Evolutionary conservation across 64 coral and sea anemone genomes (phyloP).

Genomic region (Actinia equina): DNA sequence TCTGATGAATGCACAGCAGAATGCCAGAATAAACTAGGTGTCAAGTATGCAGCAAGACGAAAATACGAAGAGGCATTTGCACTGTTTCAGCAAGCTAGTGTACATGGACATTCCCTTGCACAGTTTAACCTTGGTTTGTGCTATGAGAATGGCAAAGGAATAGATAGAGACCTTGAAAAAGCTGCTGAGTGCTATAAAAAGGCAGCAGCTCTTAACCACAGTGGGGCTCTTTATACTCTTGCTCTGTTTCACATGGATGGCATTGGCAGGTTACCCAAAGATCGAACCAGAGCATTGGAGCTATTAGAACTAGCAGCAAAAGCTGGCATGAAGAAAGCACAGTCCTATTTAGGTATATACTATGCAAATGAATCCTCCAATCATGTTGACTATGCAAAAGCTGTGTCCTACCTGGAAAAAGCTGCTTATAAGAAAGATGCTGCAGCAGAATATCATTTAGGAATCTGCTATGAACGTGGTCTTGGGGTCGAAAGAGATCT

Average conservation of each 20-base stretch:
- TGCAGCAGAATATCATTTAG: slow-evolving; percentile 81
- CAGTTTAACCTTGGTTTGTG: slow-evolving; percentile 91
- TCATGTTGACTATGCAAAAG: slow-evolving; percentile 65
- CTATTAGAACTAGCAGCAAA: slow-evolving; percentile 51
- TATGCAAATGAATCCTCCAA: slow-evolving; percentile 65
- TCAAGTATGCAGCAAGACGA: slow-evolving; percentile 69
- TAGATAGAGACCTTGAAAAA: slow-evolving; percentile 50
- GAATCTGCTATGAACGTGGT: slow-evolving; percentile 88
- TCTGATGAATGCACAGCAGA: slow-evolving; percentile 86
- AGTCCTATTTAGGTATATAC: slow-evolving; percentile 72
- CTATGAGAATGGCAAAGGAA: slow-evolving; percentile 83
- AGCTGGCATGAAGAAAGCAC: slow-evolving; percentile 69
- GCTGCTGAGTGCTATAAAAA: slow-evolving; percentile 69
- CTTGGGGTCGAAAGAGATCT: slow-evolving; percentile 69
- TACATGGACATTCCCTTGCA: slow-evolving; percentile 71
- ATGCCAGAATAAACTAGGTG: slow-evolving; percentile 79
- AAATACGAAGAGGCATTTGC: slow-evolving; percentile 74
- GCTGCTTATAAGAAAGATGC: slow-evolving; percentile 79
- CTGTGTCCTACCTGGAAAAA: slow-evolving; percentile 60
- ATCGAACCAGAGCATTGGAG: slow-evolving; percentile 37
- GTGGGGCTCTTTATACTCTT: slow-evolving; percentile 73
- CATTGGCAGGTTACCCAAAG: slow-evolving; percentile 47
- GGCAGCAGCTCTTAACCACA: slow-evolving; percentile 55
- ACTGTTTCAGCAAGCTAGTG: slow-evolving; percentile 77
- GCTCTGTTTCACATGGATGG: slow-evolving; percentile 82